Evolutionary conservation across 1,140 invertebrate genomes (phyloP).

Genomic region (Riptortus pedestris): DNA sequence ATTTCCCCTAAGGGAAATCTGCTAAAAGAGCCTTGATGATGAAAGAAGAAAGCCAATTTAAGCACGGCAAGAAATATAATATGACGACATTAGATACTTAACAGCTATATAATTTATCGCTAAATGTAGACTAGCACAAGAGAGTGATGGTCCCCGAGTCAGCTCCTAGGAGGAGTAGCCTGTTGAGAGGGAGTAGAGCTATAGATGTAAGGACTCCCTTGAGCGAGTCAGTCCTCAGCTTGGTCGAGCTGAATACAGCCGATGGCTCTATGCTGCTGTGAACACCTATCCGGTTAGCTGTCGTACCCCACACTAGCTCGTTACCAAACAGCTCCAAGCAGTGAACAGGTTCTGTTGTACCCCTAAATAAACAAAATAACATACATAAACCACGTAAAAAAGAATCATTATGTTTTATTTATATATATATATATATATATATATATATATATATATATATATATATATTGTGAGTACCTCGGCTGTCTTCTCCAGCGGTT

Average conservation of each 20-base stretch:
- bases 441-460: too few species aligned
- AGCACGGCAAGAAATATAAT: too few species aligned
- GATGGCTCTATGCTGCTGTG: slow-evolving; percentile 63
- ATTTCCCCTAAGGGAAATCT: too few species aligned
- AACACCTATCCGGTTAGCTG: slow-evolving; percentile 81
- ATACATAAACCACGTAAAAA: too few species aligned
- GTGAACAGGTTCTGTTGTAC: slow-evolving; percentile 79
- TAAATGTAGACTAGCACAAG: slow-evolving; percentile 64
- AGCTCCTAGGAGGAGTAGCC: slow-evolving; percentile 73
- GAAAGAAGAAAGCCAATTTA: too few species aligned
- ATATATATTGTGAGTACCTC: too few species aligned
- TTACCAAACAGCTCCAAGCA: slow-evolving; percentile 64
- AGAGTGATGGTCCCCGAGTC: slow-evolving; percentile 81
- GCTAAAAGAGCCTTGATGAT: too few species aligned
- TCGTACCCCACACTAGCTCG: slow-evolving; percentile 70
- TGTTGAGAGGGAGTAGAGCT: slow-evolving; percentile 77
- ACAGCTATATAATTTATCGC: too few species aligned
- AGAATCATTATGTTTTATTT: too few species aligned
- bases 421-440: too few species aligned
- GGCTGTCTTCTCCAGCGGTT: too few species aligned
- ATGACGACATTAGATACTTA: too few species aligned
- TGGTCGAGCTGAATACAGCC: slow-evolving; percentile 69
- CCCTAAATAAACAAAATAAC: slow-evolving; percentile 43
- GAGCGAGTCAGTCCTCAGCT: slow-evolving; percentile 78
- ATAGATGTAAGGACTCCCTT: slow-evolving; percentile 82